phyloP scores from a whole-genome alignment of 2,797 vertebrate species.

The Spondyliosoma cantharus region DNA sequence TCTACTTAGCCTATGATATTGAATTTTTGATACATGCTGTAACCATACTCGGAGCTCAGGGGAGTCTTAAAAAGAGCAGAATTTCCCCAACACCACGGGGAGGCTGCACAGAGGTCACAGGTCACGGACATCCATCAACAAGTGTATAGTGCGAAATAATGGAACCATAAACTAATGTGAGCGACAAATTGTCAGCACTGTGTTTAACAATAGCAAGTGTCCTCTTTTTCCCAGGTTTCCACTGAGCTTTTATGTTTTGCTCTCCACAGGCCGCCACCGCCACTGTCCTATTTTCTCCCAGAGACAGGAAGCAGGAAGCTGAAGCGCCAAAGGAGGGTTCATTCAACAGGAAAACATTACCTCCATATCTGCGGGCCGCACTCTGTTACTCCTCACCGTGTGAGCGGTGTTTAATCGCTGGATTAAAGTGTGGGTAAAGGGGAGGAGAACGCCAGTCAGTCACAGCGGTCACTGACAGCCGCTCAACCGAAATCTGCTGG shows the following conservation, averaged over 20 bases:
- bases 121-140: slow-evolving; percentile 55
- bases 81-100: slow-evolving; percentile 21
- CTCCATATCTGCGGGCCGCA: slow-evolving; percentile 37
- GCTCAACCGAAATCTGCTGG: slow-evolving; percentile 20
- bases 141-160: slow-evolving; percentile 51
- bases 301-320: slow-evolving; percentile 67
- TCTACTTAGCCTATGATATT: not conserved
- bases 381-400: slow-evolving; percentile 39
- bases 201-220: slow-evolving; percentile 54
- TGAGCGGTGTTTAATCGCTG: slow-evolving; percentile 33
- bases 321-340: slow-evolving; percentile 27
- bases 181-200: slow-evolving; percentile 31
- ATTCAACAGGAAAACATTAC: slow-evolving; percentile 70
- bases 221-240: slow-evolving; percentile 48
- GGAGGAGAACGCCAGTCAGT: slow-evolving; percentile 19
- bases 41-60: not conserved
- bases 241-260: slow-evolving; percentile 53
- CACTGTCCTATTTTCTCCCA: slow-evolving; percentile 54
- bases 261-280: slow-evolving; percentile 42
- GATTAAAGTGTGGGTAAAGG: slow-evolving; percentile 15
- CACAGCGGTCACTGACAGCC: slow-evolving; percentile 20
- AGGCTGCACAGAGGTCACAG: slow-evolving; percentile 39
- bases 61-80: slow-evolving; percentile 30
- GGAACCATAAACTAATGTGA: slow-evolving; percentile 37
- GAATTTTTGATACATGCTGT: not conserved